Evolutionary conservation across 1,140 invertebrate genomes (phyloP).

Genomic region (Diorhabda carinulata): DNA sequence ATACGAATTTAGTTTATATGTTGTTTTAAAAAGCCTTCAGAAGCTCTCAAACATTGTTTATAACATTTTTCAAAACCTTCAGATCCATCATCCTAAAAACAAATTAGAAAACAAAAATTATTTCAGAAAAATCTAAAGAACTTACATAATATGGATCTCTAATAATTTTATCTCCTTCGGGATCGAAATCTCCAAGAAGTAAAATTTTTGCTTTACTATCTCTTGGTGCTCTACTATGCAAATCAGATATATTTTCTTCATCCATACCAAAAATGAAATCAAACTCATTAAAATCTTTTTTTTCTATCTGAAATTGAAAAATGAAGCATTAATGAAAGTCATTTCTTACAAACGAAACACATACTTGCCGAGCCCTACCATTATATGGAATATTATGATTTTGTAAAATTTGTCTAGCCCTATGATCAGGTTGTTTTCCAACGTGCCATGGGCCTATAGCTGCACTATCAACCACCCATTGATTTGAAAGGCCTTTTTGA

Average conservation of each 20-base stretch:
- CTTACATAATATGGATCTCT: constrained; percentile 85
- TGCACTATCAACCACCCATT: constrained; percentile 85
- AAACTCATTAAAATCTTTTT: constrained; percentile 70
- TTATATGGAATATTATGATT: constrained; percentile 67
- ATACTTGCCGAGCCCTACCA: constrained; percentile 72
- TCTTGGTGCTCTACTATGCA: constrained; percentile 56
- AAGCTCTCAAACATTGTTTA: constrained; percentile 64
- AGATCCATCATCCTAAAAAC: constrained; percentile 56
- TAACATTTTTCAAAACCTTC: constrained; percentile 70
- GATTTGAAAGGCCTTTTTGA: constrained; percentile 46
- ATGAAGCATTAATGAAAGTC: no score
- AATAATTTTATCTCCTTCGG: constrained; percentile 72
- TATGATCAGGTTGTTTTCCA: constrained; percentile 72
- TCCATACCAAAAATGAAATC: constrained; percentile 93
- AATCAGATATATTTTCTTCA: constrained; percentile 69
- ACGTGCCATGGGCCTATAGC: constrained; percentile 81
- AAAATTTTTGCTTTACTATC: constrained; percentile 66
- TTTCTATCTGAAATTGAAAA: constrained; percentile 54
- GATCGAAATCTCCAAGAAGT: constrained; percentile 78
- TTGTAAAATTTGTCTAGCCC: constrained; percentile 68
- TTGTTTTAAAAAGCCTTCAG: constrained; percentile 60
- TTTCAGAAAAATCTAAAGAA: constrained; percentile 21
- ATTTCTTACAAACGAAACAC: no score
- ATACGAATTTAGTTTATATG: background rate
- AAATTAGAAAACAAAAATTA: constrained; percentile 4